Percentiles rank a stretch among this genome's conserved stretches.
These are phyloP conservation scores for Pseudocheirus occidentalis DNA, from an alignment of 2,797 vertebrate genomes.

Conservation along the genomic window DNA sequence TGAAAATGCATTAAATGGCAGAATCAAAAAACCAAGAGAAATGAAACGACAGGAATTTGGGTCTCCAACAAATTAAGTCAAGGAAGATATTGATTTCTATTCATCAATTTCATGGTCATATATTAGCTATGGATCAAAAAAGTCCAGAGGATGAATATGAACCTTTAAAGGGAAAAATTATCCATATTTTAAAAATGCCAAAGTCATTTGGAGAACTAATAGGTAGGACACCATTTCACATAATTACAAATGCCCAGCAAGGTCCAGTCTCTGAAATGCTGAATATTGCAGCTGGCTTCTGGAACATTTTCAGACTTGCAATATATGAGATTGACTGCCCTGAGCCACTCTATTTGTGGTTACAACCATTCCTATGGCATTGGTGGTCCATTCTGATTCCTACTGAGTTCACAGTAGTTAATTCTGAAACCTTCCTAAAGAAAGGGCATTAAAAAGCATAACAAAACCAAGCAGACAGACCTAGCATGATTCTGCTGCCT, in stretches of 20 bases:
- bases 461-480: not conserved
- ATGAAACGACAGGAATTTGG: not conserved
- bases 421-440: conserved; percentile 12
- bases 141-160: not conserved
- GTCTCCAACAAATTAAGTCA: not conserved
- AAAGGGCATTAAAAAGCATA: conserved; percentile 35
- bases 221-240: not conserved
- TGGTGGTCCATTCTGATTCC: not conserved
- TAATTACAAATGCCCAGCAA: not conserved
- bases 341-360: not conserved
- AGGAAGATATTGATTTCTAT: not conserved
- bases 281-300: not conserved
- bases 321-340: rapidly evolving
- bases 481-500: not conserved
- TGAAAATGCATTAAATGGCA: not conserved
- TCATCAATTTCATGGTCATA: conserved; percentile 30
- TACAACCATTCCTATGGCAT: not conserved
- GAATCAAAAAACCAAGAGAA: not conserved
- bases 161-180: not conserved
- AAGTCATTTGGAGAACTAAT: conserved; percentile 15
- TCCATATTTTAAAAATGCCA: not conserved
- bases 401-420: conserved; percentile 14
- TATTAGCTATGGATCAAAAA: not conserved
- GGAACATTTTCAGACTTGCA: not conserved
- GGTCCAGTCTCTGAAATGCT: not conserved